These are phyloP conservation scores for Melanotaenia parkinsoni DNA, from an alignment of 2,797 vertebrate genomes.

Conservation along the genomic window DNA sequence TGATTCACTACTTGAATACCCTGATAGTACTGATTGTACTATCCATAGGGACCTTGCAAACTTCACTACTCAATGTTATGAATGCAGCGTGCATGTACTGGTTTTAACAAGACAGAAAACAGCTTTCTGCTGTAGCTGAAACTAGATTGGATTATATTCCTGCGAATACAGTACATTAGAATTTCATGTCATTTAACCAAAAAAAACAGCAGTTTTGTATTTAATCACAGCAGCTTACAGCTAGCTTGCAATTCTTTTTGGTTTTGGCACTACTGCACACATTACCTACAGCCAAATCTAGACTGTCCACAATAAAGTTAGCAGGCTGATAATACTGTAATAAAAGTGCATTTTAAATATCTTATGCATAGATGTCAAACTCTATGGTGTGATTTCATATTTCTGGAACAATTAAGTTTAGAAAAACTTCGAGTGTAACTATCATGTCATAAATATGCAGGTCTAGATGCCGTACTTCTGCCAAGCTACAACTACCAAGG, in stretches of 20 bases:
- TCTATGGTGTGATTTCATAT: not conserved
- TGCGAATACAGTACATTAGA: not conserved
- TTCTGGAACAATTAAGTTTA: not conserved
- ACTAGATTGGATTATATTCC: not conserved
- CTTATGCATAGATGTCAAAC: not conserved
- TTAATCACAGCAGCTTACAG: not conserved
- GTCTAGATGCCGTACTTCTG: not conserved
- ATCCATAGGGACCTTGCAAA: no score
- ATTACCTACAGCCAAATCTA: not conserved
- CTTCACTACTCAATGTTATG: no score
- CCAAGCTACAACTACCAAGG: not conserved
- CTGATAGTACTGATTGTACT: no score
- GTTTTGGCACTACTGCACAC: not conserved
- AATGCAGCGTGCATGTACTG: no score
- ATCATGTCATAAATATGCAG: not conserved
- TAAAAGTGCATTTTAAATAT: not conserved
- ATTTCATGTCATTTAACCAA: constrained; percentile 5
- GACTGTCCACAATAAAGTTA: not conserved
- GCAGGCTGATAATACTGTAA: no score
- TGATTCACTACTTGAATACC: no score
- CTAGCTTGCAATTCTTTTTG: not conserved
- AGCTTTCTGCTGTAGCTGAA: not conserved
- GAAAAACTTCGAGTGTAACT: not conserved
- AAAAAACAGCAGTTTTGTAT: not conserved
- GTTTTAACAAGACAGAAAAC: not conserved